phyloP scores from a whole-genome alignment of 1,140 invertebrate species.

The Heliconius melpomene region DNA sequence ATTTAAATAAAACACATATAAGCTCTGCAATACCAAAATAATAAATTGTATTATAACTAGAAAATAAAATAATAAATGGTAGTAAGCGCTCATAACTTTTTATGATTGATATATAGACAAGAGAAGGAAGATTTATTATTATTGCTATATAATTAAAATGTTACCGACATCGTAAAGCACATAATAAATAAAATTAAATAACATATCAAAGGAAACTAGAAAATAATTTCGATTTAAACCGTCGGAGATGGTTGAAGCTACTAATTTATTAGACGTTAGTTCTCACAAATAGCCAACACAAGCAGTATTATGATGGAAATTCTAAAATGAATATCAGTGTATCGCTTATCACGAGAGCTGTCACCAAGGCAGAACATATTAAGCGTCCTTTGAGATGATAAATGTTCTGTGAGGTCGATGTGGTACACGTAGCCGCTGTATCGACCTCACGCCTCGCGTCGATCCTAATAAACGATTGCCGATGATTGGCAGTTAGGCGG shows the following conservation, averaged over 20 bases:
- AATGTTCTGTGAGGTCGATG: conserved; percentile 62
- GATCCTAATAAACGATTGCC: conserved; percentile 72
- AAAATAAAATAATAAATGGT: conserved; percentile 8
- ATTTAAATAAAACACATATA: not conserved
- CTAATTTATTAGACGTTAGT: conserved; percentile 42
- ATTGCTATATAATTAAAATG: conserved; percentile 14
- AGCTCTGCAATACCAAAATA: not conserved
- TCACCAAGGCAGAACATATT: conserved; percentile 72
- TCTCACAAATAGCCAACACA: conserved; percentile 44
- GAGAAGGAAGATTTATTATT: conserved; percentile 1
- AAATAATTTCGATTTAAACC: conserved; percentile 20
- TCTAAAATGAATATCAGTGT: conserved; percentile 47
- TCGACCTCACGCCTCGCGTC: conserved; percentile 46
- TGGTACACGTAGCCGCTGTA: conserved; percentile 42
- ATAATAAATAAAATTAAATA: conserved; percentile 25
- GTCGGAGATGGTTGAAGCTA: not conserved
- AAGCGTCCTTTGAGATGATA: conserved; percentile 72
- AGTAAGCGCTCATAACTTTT: conserved; percentile 13
- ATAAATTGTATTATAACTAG: not conserved
- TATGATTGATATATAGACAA: conserved; percentile 13
- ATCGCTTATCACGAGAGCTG: conserved; percentile 60
- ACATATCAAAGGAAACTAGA: not conserved
- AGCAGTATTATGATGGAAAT: conserved; percentile 44
- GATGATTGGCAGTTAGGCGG: conserved; percentile 45
- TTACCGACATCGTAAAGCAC: conserved; percentile 11